Base-by-base conservation (phyloP, 2,113 vertebrate genomes). In the Sterrhoptilus dennistouni region DNA sequence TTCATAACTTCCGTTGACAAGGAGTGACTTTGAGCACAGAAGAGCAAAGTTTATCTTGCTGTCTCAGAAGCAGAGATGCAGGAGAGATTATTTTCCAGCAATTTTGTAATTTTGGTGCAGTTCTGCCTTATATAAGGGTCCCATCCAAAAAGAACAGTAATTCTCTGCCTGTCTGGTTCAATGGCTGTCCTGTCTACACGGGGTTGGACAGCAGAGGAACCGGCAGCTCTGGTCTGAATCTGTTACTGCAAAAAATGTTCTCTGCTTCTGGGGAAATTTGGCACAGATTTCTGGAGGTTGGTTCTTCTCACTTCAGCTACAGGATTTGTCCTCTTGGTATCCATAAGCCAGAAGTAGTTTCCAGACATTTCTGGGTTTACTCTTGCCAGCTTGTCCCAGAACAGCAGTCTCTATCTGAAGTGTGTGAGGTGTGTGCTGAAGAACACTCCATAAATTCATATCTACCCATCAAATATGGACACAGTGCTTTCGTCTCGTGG, bases 31-130 rank as follows among this genome's bases (percentile, higher is more conserved):
- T 52, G 72, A 52, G 36, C 54, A 49, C 31, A 61, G 53, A 68
- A 76, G 49, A 49, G 24, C 36, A 24, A 76, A 85, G 24, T 96
- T 95, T 81, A 87, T 53, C 22, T 74, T 7, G 6, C 83, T 74
- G 35, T 76, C 50, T 91, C 72, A 71, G 72, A 95, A 95, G 50
- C 31, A 95, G 89, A 60, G 53, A 29, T 71, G 45, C 61, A 74
- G 42, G 21, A 44, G 52, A 17, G 52, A 11, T 23, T 22, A 66
- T 66, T 86, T 93, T 87, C 79, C 80, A 89, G 29, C 78, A 61
- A 82, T 96, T 80, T 91, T n/a, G 25, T 84, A 76, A 97, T 89
- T 91, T 96, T 91, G 47, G 23, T 75, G 63, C 18, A 3, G 8
- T 95, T 64, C 50, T 79, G 44, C 40, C 8, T 6, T 44, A 4